A percentile compares a stretch with the other conserved stretches of the same genome.
phyloP scores from a whole-genome alignment of 2,888 invertebrate genomes.

The Pherbina coryleti region DNA sequence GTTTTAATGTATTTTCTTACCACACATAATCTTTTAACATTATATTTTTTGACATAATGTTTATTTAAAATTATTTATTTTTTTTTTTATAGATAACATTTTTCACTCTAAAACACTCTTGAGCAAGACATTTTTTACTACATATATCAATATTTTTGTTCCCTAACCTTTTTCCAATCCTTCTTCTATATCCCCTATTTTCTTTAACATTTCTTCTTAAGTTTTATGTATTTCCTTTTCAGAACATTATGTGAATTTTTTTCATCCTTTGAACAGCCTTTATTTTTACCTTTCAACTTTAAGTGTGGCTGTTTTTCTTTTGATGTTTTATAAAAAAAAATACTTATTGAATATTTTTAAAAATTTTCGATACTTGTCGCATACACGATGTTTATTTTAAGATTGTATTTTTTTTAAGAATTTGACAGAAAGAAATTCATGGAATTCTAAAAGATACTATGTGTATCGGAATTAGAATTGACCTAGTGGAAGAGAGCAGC shows the following conservation, averaged over 20 bases:
- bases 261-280: background rate
- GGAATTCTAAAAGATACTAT: too few species aligned
- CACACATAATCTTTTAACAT: too few species aligned
- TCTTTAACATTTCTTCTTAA: background rate
- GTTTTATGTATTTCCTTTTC: background rate
- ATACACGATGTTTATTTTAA: too few species aligned
- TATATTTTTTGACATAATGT: too few species aligned
- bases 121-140: slow-evolving; percentile 51
- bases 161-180: background rate
- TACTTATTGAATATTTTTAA: too few species aligned
- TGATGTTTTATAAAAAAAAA: background rate
- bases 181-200: background rate
- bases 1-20: background rate
- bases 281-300: slow-evolving; percentile 34
- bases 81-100: slow-evolving; percentile 24
- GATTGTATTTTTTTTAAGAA: too few species aligned
- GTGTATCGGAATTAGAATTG: too few species aligned
- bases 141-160: slow-evolving; percentile 55
- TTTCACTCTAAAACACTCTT: slow-evolving; percentile 65
- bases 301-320: slow-evolving; percentile 18
- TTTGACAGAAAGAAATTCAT: too few species aligned
- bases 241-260: background rate
- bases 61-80: too few species aligned
- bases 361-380: too few species aligned
- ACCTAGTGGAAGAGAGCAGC: too few species aligned